Percentiles rank a stretch among this genome's conserved stretches.
phyloP scores from a whole-genome alignment of 2,888 invertebrate genomes.

The Stenodema calcarata region DNA sequence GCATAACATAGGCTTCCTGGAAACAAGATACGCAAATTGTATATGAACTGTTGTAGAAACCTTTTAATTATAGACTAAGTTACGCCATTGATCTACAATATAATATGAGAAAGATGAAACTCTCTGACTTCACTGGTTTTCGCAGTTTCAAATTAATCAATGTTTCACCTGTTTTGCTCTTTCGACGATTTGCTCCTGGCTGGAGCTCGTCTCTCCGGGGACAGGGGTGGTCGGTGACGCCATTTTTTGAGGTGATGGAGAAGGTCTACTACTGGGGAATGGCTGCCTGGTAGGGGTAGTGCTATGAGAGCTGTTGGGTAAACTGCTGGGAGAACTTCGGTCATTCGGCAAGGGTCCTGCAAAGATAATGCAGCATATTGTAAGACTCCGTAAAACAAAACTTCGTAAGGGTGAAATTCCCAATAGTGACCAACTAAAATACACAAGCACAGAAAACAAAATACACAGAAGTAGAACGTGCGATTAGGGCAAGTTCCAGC shows the following conservation, averaged over 20 bases:
- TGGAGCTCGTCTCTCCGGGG: slow-evolving; percentile 56
- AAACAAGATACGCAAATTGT: background rate
- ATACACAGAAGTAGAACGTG: background rate
- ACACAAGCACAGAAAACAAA: background rate
- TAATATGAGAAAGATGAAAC: too few relatives aligned
- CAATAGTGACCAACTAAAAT: too few relatives aligned
- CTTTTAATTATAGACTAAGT: too few relatives aligned
- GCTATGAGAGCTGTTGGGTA: background rate
- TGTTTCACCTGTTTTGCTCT: slow-evolving; percentile 76
- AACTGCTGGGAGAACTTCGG: background rate
- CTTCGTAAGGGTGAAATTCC: too few relatives aligned
- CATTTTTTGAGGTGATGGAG: background rate
- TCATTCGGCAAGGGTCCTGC: background rate
- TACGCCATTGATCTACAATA: too few relatives aligned
- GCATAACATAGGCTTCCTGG: slow-evolving; percentile 91
- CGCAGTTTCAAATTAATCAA: too few relatives aligned
- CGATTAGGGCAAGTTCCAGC: too few relatives aligned
- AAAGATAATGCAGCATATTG: background rate
- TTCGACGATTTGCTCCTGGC: slow-evolving; percentile 81
- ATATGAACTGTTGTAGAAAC: too few relatives aligned
- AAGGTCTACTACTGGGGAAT: background rate
- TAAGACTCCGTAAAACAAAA: too few relatives aligned
- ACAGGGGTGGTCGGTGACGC: background rate
- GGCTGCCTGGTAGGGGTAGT: background rate
- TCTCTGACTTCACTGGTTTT: too few relatives aligned